These are phyloP conservation scores for Psittacus erithacus DNA, from an alignment of 2,113 vertebrate species.

Conservation along the genomic window DNA sequence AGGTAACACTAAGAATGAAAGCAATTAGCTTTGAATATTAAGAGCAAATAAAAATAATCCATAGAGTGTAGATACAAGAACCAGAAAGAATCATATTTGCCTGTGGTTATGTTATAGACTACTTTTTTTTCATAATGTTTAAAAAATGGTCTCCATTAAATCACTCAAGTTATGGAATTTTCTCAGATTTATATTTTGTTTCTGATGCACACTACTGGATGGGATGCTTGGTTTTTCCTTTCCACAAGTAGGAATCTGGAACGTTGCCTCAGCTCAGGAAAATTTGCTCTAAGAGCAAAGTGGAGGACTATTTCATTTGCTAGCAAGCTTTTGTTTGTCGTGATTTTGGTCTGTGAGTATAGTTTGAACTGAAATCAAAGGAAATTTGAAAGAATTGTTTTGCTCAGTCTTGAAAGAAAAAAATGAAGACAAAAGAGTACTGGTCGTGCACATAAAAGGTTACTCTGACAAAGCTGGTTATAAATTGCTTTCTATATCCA, in stretches of 20 bases:
- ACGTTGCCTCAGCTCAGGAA: neutral
- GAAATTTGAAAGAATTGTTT: neutral
- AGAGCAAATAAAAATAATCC: neutral
- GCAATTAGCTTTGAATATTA: neutral
- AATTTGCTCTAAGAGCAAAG: neutral
- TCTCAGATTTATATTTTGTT: neutral
- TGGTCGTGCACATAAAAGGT: neutral
- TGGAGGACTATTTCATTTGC: neutral
- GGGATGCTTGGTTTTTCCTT: neutral
- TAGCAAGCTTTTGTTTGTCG: neutral
- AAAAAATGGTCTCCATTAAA: neutral
- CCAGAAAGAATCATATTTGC: neutral
- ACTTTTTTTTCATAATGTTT: neutral
- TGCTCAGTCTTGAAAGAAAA: neutral
- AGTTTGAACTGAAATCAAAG: neutral
- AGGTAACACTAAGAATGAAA: neutral
- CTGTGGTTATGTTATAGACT: neutral
- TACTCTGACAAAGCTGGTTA: neutral
- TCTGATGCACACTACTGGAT: neutral
- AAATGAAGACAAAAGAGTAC: neutral
- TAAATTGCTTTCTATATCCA: neutral
- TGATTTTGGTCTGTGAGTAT: neutral
- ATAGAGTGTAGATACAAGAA: neutral
- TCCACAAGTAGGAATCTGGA: neutral
- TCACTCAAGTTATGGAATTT: neutral